Conservation (phyloP, 2,113 vertebrate genomes). For the Sebastes fasciatus region DNA sequence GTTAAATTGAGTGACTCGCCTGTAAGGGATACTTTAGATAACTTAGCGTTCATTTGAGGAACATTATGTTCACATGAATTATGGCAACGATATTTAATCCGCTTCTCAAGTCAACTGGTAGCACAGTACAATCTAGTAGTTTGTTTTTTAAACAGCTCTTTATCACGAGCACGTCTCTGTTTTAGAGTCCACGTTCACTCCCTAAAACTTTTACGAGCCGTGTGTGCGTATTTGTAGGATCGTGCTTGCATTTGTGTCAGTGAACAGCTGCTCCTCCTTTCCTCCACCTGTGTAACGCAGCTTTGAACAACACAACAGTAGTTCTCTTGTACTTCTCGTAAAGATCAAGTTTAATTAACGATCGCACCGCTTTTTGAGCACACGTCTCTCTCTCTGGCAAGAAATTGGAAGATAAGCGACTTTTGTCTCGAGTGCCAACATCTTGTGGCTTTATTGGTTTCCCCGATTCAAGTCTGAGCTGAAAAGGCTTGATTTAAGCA, state of each 20-base stretch:
- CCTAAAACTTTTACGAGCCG: slow-evolving; percentile 16
- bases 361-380: slow-evolving; percentile 11
- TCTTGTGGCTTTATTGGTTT: slow-evolving; percentile 57
- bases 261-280: slow-evolving; percentile 64
- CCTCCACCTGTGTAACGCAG: slow-evolving; percentile 50
- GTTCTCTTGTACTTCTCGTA: slow-evolving; percentile 50
- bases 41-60: neutral
- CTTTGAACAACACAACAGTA: slow-evolving; percentile 43
- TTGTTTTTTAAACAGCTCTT: slow-evolving; percentile 14
- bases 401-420: slow-evolving; percentile 46
- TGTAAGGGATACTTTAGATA: neutral
- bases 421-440: slow-evolving; percentile 48
- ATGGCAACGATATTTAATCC: neutral
- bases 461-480: slow-evolving; percentile 39
- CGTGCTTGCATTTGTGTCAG: slow-evolving; percentile 11
- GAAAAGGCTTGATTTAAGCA: slow-evolving; percentile 25
- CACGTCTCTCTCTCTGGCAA: slow-evolving; percentile 31
- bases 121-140: neutral
- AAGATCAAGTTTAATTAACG: slow-evolving; percentile 61
- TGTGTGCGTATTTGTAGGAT: neutral
- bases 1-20: slow-evolving; percentile 5
- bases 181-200: slow-evolving; percentile 8
- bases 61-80: neutral
- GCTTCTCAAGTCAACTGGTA: neutral
- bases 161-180: slow-evolving; percentile 18